phyloP scores from a whole-genome alignment of 2,113 vertebrate genomes.

The Callochromis pleurospilus region DNA sequence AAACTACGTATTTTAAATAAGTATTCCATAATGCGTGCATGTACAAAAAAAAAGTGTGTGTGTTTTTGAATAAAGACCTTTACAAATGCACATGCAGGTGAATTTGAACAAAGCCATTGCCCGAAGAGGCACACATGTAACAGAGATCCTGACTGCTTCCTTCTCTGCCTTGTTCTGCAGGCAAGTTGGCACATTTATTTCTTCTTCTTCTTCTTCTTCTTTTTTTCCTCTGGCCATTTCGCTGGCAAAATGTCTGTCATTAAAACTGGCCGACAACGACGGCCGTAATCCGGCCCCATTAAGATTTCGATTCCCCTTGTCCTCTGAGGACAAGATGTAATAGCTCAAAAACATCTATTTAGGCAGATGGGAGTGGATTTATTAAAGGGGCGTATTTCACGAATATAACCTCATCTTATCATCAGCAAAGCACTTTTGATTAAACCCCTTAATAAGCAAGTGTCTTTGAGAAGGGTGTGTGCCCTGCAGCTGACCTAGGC shows the following conservation, averaged over 20 bases:
- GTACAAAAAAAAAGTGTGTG: not conserved
- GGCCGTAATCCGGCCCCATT: constrained; percentile 27
- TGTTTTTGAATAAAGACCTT: not conserved
- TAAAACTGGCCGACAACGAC: not conserved
- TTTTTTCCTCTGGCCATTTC: not conserved
- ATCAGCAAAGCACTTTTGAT: constrained; percentile 45
- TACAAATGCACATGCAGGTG: not conserved
- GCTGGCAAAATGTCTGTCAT: constrained; percentile 10
- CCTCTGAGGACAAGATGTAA: constrained; percentile 45
- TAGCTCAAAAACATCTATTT: constrained; percentile 56
- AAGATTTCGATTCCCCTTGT: constrained; percentile 27
- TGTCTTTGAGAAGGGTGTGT: constrained; percentile 32
- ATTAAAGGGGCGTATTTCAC: constrained; percentile 47
- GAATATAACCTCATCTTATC: constrained; percentile 24
- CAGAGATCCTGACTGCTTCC: not conserved
- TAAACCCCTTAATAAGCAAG: constrained; percentile 24
- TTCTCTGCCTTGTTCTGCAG: not conserved
- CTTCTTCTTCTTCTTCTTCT: not conserved
- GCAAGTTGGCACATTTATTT: not conserved
- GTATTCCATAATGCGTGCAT: not conserved
- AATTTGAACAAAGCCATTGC: not conserved
- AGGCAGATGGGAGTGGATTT: constrained; percentile 41
- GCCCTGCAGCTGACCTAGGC: constrained; percentile 18
- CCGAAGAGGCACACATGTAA: not conserved
- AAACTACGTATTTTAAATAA: not conserved